Conservation (phyloP, 2,113 vertebrate species). For the Oreocharis arfaki region DNA sequence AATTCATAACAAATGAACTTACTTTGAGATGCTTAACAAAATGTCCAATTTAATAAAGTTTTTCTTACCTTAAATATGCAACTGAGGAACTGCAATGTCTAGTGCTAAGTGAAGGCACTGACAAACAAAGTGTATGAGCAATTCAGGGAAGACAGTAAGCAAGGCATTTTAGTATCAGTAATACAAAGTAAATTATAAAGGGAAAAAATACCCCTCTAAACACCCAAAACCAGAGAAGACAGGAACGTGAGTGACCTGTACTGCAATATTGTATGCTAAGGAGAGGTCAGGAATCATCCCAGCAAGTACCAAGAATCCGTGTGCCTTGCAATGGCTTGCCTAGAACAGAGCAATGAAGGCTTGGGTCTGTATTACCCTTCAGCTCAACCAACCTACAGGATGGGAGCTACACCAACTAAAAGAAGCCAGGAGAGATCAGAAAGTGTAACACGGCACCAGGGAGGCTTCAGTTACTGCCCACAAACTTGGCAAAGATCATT, state of each 20-base stretch:
- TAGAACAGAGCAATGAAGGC: background rate
- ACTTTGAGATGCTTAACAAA: background rate
- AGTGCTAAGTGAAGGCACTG: background rate
- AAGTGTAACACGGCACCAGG: background rate
- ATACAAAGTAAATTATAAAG: background rate
- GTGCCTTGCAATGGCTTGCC: background rate
- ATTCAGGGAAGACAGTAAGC: background rate
- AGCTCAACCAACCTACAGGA: no score
- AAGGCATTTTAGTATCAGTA: background rate
- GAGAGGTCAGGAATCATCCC: background rate
- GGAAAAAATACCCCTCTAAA: rapidly evolving
- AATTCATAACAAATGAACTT: background rate
- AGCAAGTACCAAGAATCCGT: background rate
- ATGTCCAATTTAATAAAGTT: background rate
- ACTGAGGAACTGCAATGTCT: background rate
- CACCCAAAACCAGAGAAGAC: background rate
- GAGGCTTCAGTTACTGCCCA: background rate
- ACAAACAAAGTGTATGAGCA: background rate
- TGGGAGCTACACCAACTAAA: background rate
- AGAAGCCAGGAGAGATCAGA: background rate
- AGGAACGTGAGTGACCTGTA: background rate
- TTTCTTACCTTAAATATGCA: background rate
- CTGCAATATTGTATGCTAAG: background rate
- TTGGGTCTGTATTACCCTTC: background rate
- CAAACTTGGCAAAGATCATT: background rate